Evolutionary conservation across 2,888 invertebrate species (phyloP).

Genomic region (Tachina lurida): DNA sequence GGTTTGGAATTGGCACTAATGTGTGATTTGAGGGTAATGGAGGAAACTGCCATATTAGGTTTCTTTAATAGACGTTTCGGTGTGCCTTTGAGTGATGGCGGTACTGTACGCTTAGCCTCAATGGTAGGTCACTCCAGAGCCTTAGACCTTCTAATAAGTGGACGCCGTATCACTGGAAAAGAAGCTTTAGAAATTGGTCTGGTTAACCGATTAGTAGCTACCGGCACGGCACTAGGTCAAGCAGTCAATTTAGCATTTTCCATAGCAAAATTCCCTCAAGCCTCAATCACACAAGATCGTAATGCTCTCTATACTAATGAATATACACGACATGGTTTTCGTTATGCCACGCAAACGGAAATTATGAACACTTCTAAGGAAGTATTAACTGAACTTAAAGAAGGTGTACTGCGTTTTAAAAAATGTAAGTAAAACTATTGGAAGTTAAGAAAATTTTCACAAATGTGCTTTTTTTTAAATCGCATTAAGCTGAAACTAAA

Average conservation of each 20-base stretch:
- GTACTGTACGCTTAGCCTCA: slow-evolving; percentile 91
- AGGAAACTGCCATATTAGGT: slow-evolving; percentile 91
- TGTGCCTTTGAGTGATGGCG: slow-evolving; percentile 92
- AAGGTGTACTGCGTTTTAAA: slow-evolving; percentile 88
- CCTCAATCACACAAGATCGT: slow-evolving; percentile 80
- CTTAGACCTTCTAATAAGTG: slow-evolving; percentile 93
- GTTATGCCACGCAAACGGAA: slow-evolving; percentile 85
- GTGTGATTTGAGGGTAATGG: slow-evolving; percentile 95
- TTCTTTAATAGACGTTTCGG: slow-evolving; percentile 94
- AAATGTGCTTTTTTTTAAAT: not conserved
- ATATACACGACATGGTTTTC: slow-evolving; percentile 86
- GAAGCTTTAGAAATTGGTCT: slow-evolving; percentile 93
- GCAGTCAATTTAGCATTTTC: slow-evolving; percentile 89
- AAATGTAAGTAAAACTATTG: slow-evolving; percentile 83
- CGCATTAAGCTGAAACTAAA: slow-evolving; percentile 74
- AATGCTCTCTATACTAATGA: slow-evolving; percentile 85
- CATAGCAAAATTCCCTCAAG: slow-evolving; percentile 92
- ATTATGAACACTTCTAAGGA: slow-evolving; percentile 86
- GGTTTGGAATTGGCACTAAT: slow-evolving; percentile 95
- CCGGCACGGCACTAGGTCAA: slow-evolving; percentile 93
- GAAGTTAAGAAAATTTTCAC: not conserved
- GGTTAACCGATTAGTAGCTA: slow-evolving; percentile 89
- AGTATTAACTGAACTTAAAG: slow-evolving; percentile 86
- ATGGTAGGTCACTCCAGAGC: slow-evolving; percentile 93
- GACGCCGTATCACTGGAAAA: slow-evolving; percentile 88